Percentiles rank a stretch among this genome's conserved stretches.
Conservation (phyloP, 1,140 invertebrate species). For the Diorhabda carinulata region DNA sequence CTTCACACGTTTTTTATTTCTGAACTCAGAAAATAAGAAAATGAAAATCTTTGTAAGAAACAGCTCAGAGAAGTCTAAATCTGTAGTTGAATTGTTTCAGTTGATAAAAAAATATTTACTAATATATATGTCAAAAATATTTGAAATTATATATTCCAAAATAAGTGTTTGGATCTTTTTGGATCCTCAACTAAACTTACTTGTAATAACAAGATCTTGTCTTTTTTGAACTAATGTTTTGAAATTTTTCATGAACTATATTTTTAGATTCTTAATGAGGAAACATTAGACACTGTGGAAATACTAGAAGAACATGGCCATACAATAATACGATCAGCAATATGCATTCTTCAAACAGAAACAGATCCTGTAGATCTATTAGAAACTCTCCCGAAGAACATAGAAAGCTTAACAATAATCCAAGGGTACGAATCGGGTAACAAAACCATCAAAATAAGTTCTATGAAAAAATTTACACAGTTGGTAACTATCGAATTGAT, state of each 20-base stretch:
- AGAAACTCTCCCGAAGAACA: slow-evolving; percentile 51
- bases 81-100: too few relatives aligned
- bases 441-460: slow-evolving; percentile 53
- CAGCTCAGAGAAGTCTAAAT: too few relatives aligned
- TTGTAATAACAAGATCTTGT: too few relatives aligned
- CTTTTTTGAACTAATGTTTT: too few relatives aligned
- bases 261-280: slow-evolving; percentile 42
- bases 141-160: too few relatives aligned
- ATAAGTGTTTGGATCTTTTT: too few relatives aligned
- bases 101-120: too few relatives aligned
- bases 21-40: too few relatives aligned
- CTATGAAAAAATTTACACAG: slow-evolving; percentile 53
- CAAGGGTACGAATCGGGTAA: slow-evolving; percentile 49
- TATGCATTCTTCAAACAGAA: slow-evolving; percentile 55
- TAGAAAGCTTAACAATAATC: slow-evolving; percentile 53
- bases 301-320: slow-evolving; percentile 36
- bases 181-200: too few relatives aligned
- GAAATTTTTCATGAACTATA: background rate
- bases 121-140: too few relatives aligned
- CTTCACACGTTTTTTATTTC: too few relatives aligned
- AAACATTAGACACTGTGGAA: slow-evolving; percentile 36
- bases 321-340: slow-evolving; percentile 53
- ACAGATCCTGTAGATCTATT: slow-evolving; percentile 49
- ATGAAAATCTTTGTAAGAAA: too few relatives aligned
- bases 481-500: slow-evolving; percentile 59